Evolutionary conservation across 2,113 vertebrate species (phyloP), one percentile per base, ranked within the genome.

Genomic region (Bubalus kerabau): DNA sequence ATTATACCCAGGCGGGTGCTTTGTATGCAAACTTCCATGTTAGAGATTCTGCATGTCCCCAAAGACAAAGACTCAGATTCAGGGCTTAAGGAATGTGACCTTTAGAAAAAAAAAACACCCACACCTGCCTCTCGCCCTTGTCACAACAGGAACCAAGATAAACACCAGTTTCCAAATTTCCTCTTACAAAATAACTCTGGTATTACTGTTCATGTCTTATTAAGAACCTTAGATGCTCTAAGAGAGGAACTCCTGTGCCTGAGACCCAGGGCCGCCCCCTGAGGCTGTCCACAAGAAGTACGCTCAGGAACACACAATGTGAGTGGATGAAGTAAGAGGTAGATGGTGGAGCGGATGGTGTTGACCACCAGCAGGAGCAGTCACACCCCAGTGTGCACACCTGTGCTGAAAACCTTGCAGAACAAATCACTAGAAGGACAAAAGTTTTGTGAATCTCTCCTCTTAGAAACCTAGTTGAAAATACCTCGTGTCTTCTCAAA

Each of bases 91-190:
- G 88, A 57, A 76, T 87, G 67, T 91, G 95, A 89, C 82, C 91
- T 94, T 97, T 64, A 19, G 86, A 46, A 84, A 88, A 40, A 74
- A 46, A 40, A 84, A 40, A 64, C 5, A 9, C 26, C n/a, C 28
- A 40, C 48, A 84, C 80, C 57, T 95, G 94, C 86, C 50, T 93
- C 60, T 87, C 30, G 16, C 26, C 64, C 60, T 64, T 21, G 56
- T 78, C 67, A 83, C 30, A 46, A 92, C n/a, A 89, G 83, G 52
- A 92, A 90, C 62, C 64, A 82, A 94, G 90, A 83, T 87, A 98
- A 96, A 97, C 30, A 86, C 60, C 56, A 82, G 43, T 50, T 59
- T 94, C 36, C 85, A 97, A 60, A 92, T 91, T 96, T 96, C 92
- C 89, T 97, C 40, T 91, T 95, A 92, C 52, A 26, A 91, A 97